A percentile compares a stretch with the other conserved stretches of the same genome.
Conservation (phyloP, 1,140 invertebrate genomes). For the Tetranychus urticae region DNA sequence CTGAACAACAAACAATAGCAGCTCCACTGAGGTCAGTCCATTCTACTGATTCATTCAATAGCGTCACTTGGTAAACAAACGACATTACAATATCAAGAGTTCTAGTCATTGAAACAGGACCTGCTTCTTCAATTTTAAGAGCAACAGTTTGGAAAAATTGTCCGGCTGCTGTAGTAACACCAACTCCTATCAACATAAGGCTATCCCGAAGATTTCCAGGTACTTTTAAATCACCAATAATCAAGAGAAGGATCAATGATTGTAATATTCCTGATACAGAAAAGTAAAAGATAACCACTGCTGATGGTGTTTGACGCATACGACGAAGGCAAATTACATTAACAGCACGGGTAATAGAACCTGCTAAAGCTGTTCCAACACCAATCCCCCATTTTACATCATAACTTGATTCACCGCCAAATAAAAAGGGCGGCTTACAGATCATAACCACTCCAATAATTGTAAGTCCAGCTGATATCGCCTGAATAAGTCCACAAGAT, state of each 20-base stretch:
- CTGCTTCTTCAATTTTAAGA: conserved; percentile 61
- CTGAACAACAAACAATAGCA: not conserved
- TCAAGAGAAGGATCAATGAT: not conserved
- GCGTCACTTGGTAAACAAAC: conserved; percentile 47
- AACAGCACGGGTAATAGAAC: conserved; percentile 29
- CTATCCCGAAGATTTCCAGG: not conserved
- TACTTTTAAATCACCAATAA: not conserved
- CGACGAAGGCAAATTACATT: conserved; percentile 44
- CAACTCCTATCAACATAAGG: not conserved
- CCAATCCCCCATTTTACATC: not conserved
- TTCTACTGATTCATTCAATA: not conserved
- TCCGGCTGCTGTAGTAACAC: conserved; percentile 41
- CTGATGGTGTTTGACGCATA: conserved; percentile 59
- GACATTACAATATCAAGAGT: conserved; percentile 71
- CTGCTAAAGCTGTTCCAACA: not conserved
- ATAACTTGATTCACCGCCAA: conserved; percentile 7
- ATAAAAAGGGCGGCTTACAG: conserved; percentile 20
- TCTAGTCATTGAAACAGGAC: conserved; percentile 60
- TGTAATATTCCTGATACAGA: not conserved
- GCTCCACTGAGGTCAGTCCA: not conserved
- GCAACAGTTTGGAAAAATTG: conserved; percentile 63
- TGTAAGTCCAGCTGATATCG: conserved; percentile 23
- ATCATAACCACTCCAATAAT: conserved; percentile 27
- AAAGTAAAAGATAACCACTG: conserved; percentile 49
- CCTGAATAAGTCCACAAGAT: conserved; percentile 26